Evolutionary conservation across 2,888 invertebrate species (phyloP), one percentile per base, ranked within the genome.

Genomic region (Endomychus coccineus): DNA sequence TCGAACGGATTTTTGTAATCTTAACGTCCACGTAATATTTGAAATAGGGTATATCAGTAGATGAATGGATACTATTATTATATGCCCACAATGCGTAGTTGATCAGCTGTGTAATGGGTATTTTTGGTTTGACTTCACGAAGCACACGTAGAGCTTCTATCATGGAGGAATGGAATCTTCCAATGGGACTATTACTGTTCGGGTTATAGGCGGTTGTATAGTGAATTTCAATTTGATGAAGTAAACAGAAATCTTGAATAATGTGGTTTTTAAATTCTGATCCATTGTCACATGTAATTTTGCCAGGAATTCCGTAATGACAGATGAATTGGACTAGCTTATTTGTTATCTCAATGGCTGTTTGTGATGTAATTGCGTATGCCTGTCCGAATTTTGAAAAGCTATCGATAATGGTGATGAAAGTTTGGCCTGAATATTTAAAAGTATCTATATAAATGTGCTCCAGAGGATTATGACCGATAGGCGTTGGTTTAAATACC

Each of bases 361-460:
- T 41, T 24, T 27, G 14, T 1, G 30, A 35, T 12, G 19, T 31
- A n/a, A 47, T 27, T 6, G 38, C 27, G 11, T 42, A 41, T 2
- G 44, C 41, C 35, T 44, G 34, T 13, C 35, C 36, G 24, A 44
- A 38, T 44, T 45, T 49, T 10, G 46, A 44, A 16, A 45, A 44
- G 16, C 40, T 34, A 32, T 49, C 47, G 16, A 46, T 34, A 10
- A 47, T 43, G 2, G 42, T 47, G 4, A 43, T 7, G 27, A 46
- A 45, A 4, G 36, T 25, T 25, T 30, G 29, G 7, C 23, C 36
- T 12, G 33, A 17, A 10, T 19, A 12, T 19, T 28, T 29, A 19
- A 37, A 36, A 10, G 36, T 16, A 34, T 44, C 36, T 16, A 27
- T 34, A 16, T 40, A 36, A 19, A 44, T 9, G 15, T 36, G 19